Base-by-base conservation (phyloP, 1,140 invertebrate species). In the Stratiolaelaps scimitus region DNA sequence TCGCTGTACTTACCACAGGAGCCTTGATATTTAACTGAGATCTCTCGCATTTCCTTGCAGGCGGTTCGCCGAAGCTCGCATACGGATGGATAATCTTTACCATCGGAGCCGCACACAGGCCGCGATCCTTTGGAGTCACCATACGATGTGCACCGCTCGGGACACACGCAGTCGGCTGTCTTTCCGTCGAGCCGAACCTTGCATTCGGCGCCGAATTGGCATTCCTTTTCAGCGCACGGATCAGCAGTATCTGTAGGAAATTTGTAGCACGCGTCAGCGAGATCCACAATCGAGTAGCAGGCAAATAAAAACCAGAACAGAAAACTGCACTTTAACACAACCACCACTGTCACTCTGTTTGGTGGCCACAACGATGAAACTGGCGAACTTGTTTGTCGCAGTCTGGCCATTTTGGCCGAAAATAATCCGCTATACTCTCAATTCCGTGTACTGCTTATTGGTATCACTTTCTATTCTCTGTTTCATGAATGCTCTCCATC, bases 21-120 rank as follows among this genome's bases (percentile, higher is more conserved):
- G 47, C 90, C 90, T 66, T 81, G 81, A 76, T 87, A 92, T 73
- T 87, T 88, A 71, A 90, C 82, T n/a, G 82, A 83, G 71, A 93
- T 86, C 74, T 88, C 87, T 64, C 78, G 79, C 68, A 83, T 82
- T 17, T 80, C 76, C 23, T 80, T 77, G 76, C 89, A 93, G 0
- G 88, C 84, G n/a, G 82, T 80, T 68, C 81, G 79, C 68, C 83
- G 82, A 74, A 93, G 79, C 72, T 91, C 85, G 78, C 90, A 94
- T 64, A 84, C 79, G 72, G 85, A 86, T 13, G 80, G 80, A 73
- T 89, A 75, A 67, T 77, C 75, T 20, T 67, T 69, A 17, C 75
- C 75, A 67, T 77, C 73, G 43, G 65, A 72, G 60, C 84, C 87
- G 73, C 86, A 89, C 46, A 89, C 81, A 6, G 85, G 81, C 45